Base-by-base conservation (phyloP, 2,113 vertebrate genomes). In the Pseudopodoces humilis region DNA sequence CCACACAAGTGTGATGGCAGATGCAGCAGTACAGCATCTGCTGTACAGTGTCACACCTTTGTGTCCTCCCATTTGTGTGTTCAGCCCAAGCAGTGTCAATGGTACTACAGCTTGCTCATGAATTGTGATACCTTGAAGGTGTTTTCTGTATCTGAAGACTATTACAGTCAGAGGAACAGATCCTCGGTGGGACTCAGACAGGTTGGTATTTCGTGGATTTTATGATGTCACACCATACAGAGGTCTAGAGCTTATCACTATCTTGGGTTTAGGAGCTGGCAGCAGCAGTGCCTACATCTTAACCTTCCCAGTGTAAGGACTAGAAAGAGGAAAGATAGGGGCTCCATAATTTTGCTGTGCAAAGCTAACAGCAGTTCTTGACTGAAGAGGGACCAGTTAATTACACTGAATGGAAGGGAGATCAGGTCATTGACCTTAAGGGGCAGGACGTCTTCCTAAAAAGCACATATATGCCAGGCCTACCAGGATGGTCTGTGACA, bases 11-110 rank as follows among this genome's bases (percentile, higher is more conserved):
- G 13, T 3, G 17, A 19, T 25, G 44, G n/a, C 28, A 69, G 43
- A 31, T 58, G 50, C 13, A 52, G 63, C 43, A 58, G 15, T 4
- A 23, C 30, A 46, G 55, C 15, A 24, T 68, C 0, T 0, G 27
- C 50, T 74, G 47, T 47, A 49, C 28, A 58, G 50, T 4, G 25
- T 19, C 2, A 4, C 0, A 0, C 3, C 19, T 71, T 31, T 53
- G 12, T 27, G 28, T 56, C 55, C 35, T 58, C n/a, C 56, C 37
- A 60, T 27, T 71, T 37, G 24, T 52, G 41, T 63, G 19, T 35
- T 86, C 75, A 19, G 10, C 43, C 47, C 37, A 33, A 39, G 33
- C 31, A 50, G 37, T n/a, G 39, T 27, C 2, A 2, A 41, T 21
- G 28, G 63, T 5, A n/a, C 25, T 47, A 53, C 17, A 18, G 15